phyloP scores from a whole-genome alignment of 2,888 invertebrate species.

The Lepetodrilus schrolli region DNA sequence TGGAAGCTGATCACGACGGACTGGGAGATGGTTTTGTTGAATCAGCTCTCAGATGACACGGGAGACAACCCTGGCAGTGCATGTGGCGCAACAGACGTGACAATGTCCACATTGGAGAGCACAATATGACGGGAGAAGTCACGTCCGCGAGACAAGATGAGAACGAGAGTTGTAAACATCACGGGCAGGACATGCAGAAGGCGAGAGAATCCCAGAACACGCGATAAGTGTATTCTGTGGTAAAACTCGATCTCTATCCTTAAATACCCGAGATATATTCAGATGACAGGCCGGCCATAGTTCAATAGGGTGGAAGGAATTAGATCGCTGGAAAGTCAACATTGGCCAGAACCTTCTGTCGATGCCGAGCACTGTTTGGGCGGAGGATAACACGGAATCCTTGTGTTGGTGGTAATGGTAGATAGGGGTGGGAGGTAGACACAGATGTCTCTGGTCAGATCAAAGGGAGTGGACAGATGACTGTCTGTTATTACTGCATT shows the following conservation, averaged over 20 bases:
- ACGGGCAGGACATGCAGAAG: not conserved
- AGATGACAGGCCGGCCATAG: not conserved
- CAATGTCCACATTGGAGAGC: not conserved
- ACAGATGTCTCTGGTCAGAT: no score
- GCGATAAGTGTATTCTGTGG: not conserved
- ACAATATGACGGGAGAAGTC: not conserved
- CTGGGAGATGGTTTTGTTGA: constrained; percentile 2
- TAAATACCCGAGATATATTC: not conserved
- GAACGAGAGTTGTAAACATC: not conserved
- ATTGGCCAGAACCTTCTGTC: not conserved
- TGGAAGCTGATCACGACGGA: not conserved
- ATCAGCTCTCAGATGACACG: not conserved
- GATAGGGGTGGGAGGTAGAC: no score
- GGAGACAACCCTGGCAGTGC: not conserved
- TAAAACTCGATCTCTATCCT: not conserved
- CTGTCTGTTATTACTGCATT: no score
- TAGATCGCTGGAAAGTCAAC: not conserved
- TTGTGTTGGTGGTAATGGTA: no score
- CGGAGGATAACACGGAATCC: no score
- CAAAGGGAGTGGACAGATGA: no score
- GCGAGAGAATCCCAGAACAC: not conserved
- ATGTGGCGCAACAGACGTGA: constrained; percentile 16
- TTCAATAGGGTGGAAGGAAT: not conserved
- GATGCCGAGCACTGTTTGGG: not conserved
- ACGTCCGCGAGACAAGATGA: not conserved